Conservation (phyloP, 2,797 vertebrate species). For the Malacoraja senta region DNA sequence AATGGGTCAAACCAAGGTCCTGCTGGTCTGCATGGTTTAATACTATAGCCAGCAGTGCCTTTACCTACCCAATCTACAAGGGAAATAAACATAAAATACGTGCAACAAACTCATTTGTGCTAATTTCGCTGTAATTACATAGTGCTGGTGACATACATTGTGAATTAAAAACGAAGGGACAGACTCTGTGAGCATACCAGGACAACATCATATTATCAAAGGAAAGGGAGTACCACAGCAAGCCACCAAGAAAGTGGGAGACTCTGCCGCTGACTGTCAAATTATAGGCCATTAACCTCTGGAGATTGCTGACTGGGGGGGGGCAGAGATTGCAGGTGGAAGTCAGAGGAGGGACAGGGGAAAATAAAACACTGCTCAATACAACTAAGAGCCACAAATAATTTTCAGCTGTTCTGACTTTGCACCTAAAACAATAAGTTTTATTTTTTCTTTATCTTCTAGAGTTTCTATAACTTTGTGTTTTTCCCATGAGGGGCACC, state of each 20-base stretch:
- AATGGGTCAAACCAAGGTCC: neutral
- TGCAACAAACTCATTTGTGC: neutral
- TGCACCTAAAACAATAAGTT: neutral
- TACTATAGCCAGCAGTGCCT: neutral
- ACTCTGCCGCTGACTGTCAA: neutral
- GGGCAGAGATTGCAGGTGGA: too few species aligned
- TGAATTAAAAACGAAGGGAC: neutral
- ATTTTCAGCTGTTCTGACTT: neutral
- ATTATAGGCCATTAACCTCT: neutral
- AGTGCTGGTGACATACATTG: neutral
- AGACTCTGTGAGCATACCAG: neutral
- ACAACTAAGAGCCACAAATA: neutral
- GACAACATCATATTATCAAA: neutral
- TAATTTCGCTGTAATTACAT: neutral
- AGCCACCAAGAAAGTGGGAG: neutral
- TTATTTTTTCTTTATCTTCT: neutral
- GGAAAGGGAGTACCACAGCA: neutral
- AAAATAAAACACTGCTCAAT: neutral
- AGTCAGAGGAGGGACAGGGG: too few species aligned
- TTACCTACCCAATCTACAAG: neutral
- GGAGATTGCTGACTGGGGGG: neutral
- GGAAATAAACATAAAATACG: neutral
- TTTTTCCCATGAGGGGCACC: neutral
- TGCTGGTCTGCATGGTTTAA: neutral
- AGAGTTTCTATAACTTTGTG: neutral